These are phyloP conservation scores for Aphelocoma coerulescens DNA, from an alignment of 2,113 vertebrate genomes.

Conservation along the genomic window DNA sequence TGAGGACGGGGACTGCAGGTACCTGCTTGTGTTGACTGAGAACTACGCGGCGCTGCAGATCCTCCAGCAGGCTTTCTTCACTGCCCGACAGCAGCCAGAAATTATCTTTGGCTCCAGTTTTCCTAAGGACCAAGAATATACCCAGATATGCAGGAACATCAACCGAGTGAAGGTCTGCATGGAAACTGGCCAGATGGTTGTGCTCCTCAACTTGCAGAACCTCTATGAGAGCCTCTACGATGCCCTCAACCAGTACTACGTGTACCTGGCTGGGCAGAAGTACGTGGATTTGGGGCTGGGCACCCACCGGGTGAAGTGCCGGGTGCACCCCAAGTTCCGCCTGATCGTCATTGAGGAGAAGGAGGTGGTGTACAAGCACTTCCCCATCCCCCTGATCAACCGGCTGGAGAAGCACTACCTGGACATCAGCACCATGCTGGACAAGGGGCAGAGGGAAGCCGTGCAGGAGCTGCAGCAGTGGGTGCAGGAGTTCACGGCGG, in stretches of 20 bases:
- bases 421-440: constrained; percentile 85
- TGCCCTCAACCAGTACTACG: constrained; percentile 96
- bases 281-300: constrained; percentile 95
- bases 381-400: constrained; percentile 95
- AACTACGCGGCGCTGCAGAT: constrained; percentile 91
- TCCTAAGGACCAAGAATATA: constrained; percentile 92
- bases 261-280: constrained; percentile 90
- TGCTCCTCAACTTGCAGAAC: constrained; percentile 93
- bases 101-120: constrained; percentile 97
- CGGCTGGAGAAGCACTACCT: constrained; percentile 96
- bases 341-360: constrained; percentile 93
- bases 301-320: constrained; percentile 94
- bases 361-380: constrained; percentile 87
- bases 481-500: constrained; percentile 71
- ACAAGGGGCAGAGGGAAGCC: constrained; percentile 68
- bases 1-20: constrained; percentile 84
- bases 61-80: constrained; percentile 84
- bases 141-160: constrained; percentile 93
- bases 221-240: constrained; percentile 98
- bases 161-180: constrained; percentile 96
- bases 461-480: constrained; percentile 78
- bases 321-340: constrained; percentile 87
- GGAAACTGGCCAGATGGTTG: constrained; percentile 89
- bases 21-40: constrained; percentile 89
- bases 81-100: constrained; percentile 80